Evolutionary conservation across 2,113 vertebrate genomes (phyloP).

Genomic region (human): DNA sequence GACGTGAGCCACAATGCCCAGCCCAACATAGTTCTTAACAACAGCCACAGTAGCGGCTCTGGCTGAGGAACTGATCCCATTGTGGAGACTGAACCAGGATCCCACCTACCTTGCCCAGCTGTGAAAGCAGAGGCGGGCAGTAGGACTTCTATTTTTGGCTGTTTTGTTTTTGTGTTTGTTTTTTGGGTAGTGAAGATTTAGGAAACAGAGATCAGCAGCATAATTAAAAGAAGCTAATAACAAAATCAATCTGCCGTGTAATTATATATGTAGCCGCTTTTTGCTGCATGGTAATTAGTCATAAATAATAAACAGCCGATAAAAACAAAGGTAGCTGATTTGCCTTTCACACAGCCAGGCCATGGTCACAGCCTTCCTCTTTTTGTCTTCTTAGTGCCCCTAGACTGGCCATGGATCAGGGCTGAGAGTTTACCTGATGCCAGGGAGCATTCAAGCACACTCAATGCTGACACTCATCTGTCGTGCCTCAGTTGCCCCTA

Average conservation of each 20-base stretch:
- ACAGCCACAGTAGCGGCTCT: fast-evolving
- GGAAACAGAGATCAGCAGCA: conserved; percentile 14
- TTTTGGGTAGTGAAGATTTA: not conserved
- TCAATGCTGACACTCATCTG: too few species aligned
- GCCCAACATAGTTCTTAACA: too few species aligned
- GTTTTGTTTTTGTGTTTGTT: not conserved
- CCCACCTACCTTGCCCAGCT: not conserved
- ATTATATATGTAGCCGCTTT: conserved; percentile 38
- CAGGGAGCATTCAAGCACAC: not conserved
- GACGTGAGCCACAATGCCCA: not conserved
- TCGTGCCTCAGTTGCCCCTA: not conserved
- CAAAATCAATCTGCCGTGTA: conserved; percentile 60
- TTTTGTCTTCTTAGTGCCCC: not conserved
- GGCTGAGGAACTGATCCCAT: fast-evolving
- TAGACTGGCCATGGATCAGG: not conserved
- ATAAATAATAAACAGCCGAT: conserved; percentile 20
- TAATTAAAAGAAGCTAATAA: conserved; percentile 61
- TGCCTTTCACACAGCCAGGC: not conserved
- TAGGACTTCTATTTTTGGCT: not conserved
- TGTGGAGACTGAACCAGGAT: not conserved
- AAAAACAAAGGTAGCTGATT: not conserved
- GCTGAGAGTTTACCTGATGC: not conserved
- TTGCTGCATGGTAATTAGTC: conserved; percentile 20
- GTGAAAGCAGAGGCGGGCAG: not conserved
- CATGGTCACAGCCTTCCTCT: not conserved